A percentile compares a stretch with the other conserved stretches of the same genome.
Conservation (phyloP, 2,888 invertebrate genomes). For the Sisyra nigra region DNA sequence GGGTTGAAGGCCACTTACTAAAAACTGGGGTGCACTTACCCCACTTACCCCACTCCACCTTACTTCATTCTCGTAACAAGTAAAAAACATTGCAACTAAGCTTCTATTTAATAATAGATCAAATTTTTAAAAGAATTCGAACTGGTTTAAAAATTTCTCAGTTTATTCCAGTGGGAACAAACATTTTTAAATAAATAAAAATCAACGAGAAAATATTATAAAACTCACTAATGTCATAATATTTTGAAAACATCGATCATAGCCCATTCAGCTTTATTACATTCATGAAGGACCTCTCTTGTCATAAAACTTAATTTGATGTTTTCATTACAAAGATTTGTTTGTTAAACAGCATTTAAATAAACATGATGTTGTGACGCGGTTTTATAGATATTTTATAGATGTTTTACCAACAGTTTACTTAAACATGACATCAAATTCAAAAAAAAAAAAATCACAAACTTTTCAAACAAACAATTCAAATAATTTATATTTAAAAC, state of each 20-base stretch:
- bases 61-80: no score
- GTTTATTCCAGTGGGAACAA: no score
- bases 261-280: background rate
- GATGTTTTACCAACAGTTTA: conserved; percentile 1
- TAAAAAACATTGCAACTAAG: no score
- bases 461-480: no score
- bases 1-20: no score
- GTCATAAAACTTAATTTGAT: conserved; percentile 8
- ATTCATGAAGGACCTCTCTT: background rate
- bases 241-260: conserved; percentile 1
- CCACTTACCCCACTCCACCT: no score
- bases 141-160: no score
- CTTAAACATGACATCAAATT: conserved; percentile 4
- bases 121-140: no score
- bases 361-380: conserved; percentile 6
- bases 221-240: background rate
- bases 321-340: conserved; percentile 8
- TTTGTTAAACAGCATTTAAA: conserved; percentile 7
- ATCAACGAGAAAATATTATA: background rate
- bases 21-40: no score
- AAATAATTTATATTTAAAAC: background rate
- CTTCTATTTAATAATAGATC: no score
- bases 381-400: conserved; percentile 6
- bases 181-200: no score
- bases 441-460: background rate